Conservation (phyloP, 2,113 vertebrate genomes). For the Brienomyrus brachyistius region DNA sequence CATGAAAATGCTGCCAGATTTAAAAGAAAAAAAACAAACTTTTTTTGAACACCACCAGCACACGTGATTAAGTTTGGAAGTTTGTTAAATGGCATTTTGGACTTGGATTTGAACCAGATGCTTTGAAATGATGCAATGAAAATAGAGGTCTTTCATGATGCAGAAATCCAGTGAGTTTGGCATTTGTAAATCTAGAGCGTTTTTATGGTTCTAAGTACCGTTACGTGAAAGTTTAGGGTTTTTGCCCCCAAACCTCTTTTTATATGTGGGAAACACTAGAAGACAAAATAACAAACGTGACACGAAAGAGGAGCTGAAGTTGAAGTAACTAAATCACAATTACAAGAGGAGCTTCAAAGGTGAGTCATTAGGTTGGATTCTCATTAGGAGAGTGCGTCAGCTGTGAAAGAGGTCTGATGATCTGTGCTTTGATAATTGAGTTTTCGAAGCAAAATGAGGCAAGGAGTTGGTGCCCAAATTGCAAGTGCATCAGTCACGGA, state of each 20-base stretch:
- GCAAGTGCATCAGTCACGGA: background rate
- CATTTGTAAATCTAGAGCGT: background rate
- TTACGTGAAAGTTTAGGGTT: background rate
- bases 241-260: background rate
- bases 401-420: background rate
- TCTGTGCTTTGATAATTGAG: background rate
- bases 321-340: background rate
- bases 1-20: background rate
- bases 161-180: background rate
- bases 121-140: background rate
- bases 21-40: background rate
- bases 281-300: background rate
- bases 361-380: background rate
- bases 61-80: background rate
- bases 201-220: background rate
- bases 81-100: background rate
- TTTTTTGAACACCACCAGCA: background rate
- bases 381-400: background rate
- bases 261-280: background rate
- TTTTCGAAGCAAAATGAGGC: background rate
- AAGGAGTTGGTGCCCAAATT: background rate
- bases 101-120: background rate
- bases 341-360: background rate
- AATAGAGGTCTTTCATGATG: background rate
- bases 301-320: background rate